These are phyloP conservation scores for Gallinago media DNA, from an alignment of 2,113 vertebrate genomes.

Conservation along the genomic window DNA sequence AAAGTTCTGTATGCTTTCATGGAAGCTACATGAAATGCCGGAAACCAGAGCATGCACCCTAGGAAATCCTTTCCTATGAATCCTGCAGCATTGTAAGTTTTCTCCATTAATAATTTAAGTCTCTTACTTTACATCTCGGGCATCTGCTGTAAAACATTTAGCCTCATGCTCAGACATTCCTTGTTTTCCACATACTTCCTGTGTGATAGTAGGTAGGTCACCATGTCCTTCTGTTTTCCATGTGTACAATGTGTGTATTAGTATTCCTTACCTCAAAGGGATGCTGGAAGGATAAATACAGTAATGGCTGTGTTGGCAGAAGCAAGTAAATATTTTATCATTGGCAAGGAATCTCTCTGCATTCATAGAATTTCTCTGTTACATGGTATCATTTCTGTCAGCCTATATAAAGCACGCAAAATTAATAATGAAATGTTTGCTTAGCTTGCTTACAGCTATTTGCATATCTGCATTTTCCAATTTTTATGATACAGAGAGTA, in stretches of 20 bases:
- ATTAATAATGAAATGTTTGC: background rate
- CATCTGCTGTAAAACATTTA: conserved; percentile 33
- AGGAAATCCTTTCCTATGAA: background rate
- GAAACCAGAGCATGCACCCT: background rate
- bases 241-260: background rate
- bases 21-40: background rate
- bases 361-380: background rate
- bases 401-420: background rate
- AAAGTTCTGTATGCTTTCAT: background rate
- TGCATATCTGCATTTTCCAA: background rate
- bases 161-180: background rate
- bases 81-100: background rate
- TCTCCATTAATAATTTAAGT: background rate
- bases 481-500: background rate
- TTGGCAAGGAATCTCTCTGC: background rate
- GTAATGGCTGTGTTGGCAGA: conserved; percentile 22
- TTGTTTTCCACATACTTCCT: background rate
- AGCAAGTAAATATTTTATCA: conserved; percentile 32
- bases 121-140: background rate
- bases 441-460: background rate
- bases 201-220: background rate
- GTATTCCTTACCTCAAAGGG: conserved; percentile 39
- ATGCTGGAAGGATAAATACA: conserved; percentile 37
- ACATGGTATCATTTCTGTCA: accelerated
- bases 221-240: conserved; percentile 19